Base-by-base conservation (phyloP, 1,140 invertebrate genomes). In the Bilobella aurantiaca region DNA sequence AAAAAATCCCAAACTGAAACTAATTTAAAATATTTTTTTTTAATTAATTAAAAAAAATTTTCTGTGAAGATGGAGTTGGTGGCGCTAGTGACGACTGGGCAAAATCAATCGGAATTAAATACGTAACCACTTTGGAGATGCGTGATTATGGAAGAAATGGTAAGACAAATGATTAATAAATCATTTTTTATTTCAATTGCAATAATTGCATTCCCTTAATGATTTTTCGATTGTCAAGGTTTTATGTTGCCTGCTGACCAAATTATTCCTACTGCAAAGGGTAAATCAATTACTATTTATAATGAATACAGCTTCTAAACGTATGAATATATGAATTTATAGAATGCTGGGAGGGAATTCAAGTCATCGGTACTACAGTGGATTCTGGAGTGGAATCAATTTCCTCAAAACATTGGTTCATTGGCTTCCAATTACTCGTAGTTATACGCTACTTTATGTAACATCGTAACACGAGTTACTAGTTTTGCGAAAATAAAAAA, bases 51-150 rank as follows among this genome's bases (percentile, higher is more conserved):
- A n/a, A n/a, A n/a, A n/a, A n/a, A n/a, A n/a, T n/a, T n/a, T 42
- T 18, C 34, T 8, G 8, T 42, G 34, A 42, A 47, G 32, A 66
- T 47, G 34, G 34, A 2, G 64, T 62, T 23, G 64, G 64, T 18
- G 64, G 64, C 18, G 64, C 64, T 49, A 42, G 30, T 14, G 64
- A 66, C 25, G 64, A 66, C 46, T 66, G 46, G n/a, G 64, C 58
- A 18, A 66, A 62, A 28, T 28, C 12, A 53, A 2, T 21, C 2
- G 64, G 64, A 23, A 57, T 66, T 23, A 66, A 66, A 32, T 66
- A 62, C 34, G 28, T 34, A 2, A 30, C 62, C 3, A 63, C 62
- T 5, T 12, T 34, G 28, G 62, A 63, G 27, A 2, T 63, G 3
- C 12, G 60, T 12, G n/a, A 27, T 3, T 21, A 16, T 23, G 12